These are phyloP conservation scores for Labia minor DNA, from an alignment of 2,888 invertebrate species.

Conservation along the genomic window DNA sequence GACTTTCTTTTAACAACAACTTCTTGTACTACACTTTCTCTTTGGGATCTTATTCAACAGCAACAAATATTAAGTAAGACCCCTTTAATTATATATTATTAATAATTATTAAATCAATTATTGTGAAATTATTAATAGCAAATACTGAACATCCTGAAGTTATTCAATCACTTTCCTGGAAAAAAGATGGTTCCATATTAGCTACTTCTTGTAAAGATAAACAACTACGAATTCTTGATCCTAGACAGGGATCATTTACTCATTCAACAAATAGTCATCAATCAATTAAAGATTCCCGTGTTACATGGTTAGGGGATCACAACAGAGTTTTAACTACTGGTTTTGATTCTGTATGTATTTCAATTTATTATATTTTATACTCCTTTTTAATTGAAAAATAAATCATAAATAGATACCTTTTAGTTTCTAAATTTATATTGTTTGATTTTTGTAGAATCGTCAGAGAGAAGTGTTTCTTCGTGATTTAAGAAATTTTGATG, in stretches of 20 bases:
- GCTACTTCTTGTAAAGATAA: slow-evolving; percentile 89
- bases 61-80: slow-evolving; percentile 69
- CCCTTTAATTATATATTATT: too few species aligned
- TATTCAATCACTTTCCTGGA: slow-evolving; percentile 85
- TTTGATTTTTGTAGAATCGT: slow-evolving; percentile 45
- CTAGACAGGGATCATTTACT: slow-evolving; percentile 49
- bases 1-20: slow-evolving; percentile 81
- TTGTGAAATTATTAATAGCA: slow-evolving; percentile 35
- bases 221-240: slow-evolving; percentile 75
- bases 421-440: not conserved
- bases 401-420: slow-evolving; percentile 4
- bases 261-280: slow-evolving; percentile 59
- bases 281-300: slow-evolving; percentile 81
- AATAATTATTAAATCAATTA: not conserved
- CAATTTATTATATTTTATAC: not conserved
- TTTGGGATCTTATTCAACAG: slow-evolving; percentile 79
- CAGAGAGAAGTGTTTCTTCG: slow-evolving; percentile 80
- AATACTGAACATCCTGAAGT: slow-evolving; percentile 69
- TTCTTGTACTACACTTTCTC: slow-evolving; percentile 64
- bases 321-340: slow-evolving; percentile 72
- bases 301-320: slow-evolving; percentile 81
- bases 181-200: slow-evolving; percentile 67
- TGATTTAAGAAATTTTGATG: slow-evolving; percentile 69
- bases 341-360: slow-evolving; percentile 59
- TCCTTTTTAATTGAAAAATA: not conserved